A percentile compares a stretch with the other conserved stretches of the same genome.
Conservation (phyloP, 2,888 invertebrate species). For the Microchrysa polita region DNA sequence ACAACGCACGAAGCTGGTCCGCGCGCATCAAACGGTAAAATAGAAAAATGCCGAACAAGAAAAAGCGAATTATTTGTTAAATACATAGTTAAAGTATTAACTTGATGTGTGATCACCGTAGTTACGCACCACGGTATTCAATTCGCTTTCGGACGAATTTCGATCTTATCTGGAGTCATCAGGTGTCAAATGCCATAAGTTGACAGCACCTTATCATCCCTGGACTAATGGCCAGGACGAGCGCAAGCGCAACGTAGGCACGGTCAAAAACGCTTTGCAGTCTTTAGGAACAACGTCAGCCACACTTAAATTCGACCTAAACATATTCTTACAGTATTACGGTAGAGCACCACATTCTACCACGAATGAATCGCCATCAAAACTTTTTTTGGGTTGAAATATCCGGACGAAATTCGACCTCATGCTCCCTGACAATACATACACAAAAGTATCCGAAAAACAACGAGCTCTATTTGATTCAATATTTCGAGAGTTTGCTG, state of each 20-base stretch:
- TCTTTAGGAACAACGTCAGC: no score
- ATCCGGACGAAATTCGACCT: slow-evolving; percentile 48
- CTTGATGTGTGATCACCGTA: no score
- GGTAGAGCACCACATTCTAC: slow-evolving; percentile 49
- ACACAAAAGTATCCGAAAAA: background rate
- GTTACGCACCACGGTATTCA: slow-evolving; percentile 49
- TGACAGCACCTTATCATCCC: slow-evolving; percentile 46
- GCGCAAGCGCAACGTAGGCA: slow-evolving; percentile 43
- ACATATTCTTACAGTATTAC: slow-evolving; percentile 47
- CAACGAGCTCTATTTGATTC: background rate
- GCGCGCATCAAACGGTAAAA: no score
- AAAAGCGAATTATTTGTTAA: no score
- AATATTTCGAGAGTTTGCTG: background rate
- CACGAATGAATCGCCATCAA: slow-evolving; percentile 49
- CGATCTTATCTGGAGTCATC: slow-evolving; percentile 31
- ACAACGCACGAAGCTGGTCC: no score
- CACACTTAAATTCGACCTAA: slow-evolving; percentile 18
- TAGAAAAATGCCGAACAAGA: no score
- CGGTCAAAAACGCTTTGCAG: no score
- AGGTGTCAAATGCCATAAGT: slow-evolving; percentile 42
- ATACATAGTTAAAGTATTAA: no score
- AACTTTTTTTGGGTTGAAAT: slow-evolving; percentile 51
- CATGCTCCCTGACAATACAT: slow-evolving; percentile 28
- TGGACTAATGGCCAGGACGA: slow-evolving; percentile 51
- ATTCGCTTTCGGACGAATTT: slow-evolving; percentile 43